Base-by-base conservation (phyloP, 2,888 invertebrate genomes). In the Lasiommata megera region DNA sequence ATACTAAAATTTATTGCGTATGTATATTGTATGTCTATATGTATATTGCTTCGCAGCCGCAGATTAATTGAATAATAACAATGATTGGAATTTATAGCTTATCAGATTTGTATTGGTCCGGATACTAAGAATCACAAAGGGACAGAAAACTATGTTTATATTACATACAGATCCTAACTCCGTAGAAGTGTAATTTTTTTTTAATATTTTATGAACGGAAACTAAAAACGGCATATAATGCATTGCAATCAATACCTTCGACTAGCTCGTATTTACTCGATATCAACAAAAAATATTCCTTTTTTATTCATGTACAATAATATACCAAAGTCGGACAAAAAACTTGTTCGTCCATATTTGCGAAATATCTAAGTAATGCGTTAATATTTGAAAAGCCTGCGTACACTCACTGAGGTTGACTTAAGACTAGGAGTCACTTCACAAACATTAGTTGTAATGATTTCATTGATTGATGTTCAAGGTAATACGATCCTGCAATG, bases 281-380 rank as follows among this genome's bases (percentile, higher is more conserved):
- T 44, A 44, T 44, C 14, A 28, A 11, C 5, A 23, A 46, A 46
- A 31, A 46, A 46, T 31, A 44, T 31, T 29, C 1, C 41, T 41
- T 41, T n/a, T n/a, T n/a, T n/a, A n/a, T n/a, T n/a, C 18, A 47
- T 8, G 37, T 48, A 12, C 36, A 48, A 36, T 48, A 18, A 18
- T 17, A 5, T 37, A 48, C 3, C 2, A 3, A 23, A n/a, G 47
- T 18, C 12, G 43, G 12, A 16, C n/a, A 38, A 50, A 55, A 51
- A 51, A 56, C 37, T 36, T 44, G 56, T 28, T 37, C 44, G 44
- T 23, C 51, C 50, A 37, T 56, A 51, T 56, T 56, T 56, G 56
- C 29, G 51, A 51, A 29, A 56, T 44, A 38, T 29, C 43, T 18
- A 44, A 16, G 9, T 44, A 44, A 56, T 44, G 50, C 55, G 48